phyloP scores from a whole-genome alignment of 2,888 invertebrate species.

The Pterostichus madidus region DNA sequence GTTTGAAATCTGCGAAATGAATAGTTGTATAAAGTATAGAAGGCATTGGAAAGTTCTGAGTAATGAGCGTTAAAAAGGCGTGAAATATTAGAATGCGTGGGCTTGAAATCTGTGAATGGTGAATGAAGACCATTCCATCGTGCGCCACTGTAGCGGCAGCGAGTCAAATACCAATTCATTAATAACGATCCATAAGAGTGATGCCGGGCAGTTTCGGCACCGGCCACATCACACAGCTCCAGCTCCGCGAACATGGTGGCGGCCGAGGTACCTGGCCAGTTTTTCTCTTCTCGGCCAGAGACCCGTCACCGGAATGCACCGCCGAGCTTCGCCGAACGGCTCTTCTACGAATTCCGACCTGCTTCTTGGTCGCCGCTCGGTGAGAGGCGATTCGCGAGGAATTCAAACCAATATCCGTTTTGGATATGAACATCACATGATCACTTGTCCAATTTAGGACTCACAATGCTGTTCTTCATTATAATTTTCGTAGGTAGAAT shows the following conservation, averaged over 20 bases:
- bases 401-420: constrained; percentile 59
- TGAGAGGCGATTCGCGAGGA: constrained; percentile 52
- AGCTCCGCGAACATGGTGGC: background rate
- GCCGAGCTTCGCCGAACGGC: constrained; percentile 27
- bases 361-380: constrained; percentile 42
- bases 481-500: background rate
- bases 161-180: constrained; percentile 59
- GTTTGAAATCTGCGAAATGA: background rate
- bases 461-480: background rate
- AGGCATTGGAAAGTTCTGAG: background rate
- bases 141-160: constrained; percentile 30
- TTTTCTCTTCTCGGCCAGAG: constrained; percentile 21
- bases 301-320: constrained; percentile 38
- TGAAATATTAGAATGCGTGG: constrained; percentile 47
- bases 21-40: background rate
- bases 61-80: constrained; percentile 43
- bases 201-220: constrained; percentile 36
- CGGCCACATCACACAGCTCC: background rate
- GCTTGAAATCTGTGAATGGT: background rate
- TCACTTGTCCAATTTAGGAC: constrained; percentile 16
- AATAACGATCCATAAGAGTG: constrained; percentile 53
- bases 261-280: constrained; percentile 40
- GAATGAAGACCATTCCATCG: constrained; percentile 14
- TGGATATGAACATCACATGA: constrained; percentile 42
- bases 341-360: constrained; percentile 62